phyloP scores from a whole-genome alignment of 2,888 invertebrate species.

The Catocala fraxini region DNA sequence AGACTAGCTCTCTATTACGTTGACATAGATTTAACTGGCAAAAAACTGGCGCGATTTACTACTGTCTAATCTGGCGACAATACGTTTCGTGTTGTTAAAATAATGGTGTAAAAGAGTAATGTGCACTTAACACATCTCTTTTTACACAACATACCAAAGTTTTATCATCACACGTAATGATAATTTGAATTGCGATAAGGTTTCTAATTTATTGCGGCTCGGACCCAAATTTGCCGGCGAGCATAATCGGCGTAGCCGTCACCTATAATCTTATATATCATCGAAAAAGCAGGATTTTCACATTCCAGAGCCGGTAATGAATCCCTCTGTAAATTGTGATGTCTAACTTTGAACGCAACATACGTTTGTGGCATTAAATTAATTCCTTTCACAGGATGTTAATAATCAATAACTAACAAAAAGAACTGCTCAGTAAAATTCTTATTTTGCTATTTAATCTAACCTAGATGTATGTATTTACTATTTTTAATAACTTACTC shows the following conservation, averaged over 20 bases:
- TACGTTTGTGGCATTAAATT: no score
- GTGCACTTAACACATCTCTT: neutral
- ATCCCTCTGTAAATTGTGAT: constrained; percentile 1
- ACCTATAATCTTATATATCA: neutral
- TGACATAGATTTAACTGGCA: no score
- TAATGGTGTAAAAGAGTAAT: neutral
- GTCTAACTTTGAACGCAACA: neutral
- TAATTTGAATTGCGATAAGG: neutral
- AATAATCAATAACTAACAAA: no score
- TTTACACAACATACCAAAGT: neutral
- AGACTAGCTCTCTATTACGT: no score
- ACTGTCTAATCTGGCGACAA: neutral
- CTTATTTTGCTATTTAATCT: no score
- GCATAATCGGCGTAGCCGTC: neutral
- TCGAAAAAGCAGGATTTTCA: neutral
- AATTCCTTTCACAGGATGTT: no score
- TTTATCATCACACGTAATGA: neutral
- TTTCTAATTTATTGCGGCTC: constrained; percentile 1
- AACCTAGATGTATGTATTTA: no score
- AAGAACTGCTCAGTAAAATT: no score
- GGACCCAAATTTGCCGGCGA: neutral
- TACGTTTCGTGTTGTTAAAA: neutral
- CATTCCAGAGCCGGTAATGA: neutral
- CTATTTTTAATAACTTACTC: no score
- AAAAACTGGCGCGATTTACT: no score